A percentile compares a stretch with the other conserved stretches of the same genome.
phyloP scores from a whole-genome alignment of 2,113 vertebrate genomes.

The Phaethornis superciliosus region DNA sequence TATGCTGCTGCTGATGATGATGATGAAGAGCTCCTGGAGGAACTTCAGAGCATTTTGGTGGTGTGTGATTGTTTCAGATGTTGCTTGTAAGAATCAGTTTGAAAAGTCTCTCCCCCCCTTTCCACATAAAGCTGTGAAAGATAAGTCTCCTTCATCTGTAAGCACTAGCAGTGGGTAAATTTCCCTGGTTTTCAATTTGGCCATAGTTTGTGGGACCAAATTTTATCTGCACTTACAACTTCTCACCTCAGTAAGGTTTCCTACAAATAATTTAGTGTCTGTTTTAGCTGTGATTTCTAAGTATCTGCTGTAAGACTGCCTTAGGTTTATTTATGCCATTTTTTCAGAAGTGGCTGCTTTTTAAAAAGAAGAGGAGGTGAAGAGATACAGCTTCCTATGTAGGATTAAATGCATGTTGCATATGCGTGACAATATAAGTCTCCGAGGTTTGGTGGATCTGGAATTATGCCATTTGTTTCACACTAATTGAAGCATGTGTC shows the following conservation, averaged over 20 bases:
- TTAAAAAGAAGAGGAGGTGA: slow-evolving; percentile 14
- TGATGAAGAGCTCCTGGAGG: neutral
- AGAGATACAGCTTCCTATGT: neutral
- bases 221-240: neutral
- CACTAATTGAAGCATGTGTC: slow-evolving; percentile 47
- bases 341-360: slow-evolving; percentile 22
- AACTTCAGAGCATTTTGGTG: neutral
- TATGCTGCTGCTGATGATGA: neutral
- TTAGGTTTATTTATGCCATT: slow-evolving; percentile 34
- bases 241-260: neutral
- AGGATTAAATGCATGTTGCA: slow-evolving; percentile 5
- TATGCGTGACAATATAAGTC: slow-evolving; percentile 34
- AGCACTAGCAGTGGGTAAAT: neutral
- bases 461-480: slow-evolving; percentile 53
- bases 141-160: neutral
- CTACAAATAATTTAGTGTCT: neutral
- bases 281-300: neutral
- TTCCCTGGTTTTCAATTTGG: neutral
- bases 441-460: slow-evolving; percentile 46
- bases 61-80: neutral
- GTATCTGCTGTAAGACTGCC: neutral
- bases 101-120: neutral
- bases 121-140: neutral
- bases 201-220: neutral
- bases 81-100: neutral